Conservation (phyloP, 2,888 invertebrate genomes). For the Aphelenchoides bicaudatus region DNA sequence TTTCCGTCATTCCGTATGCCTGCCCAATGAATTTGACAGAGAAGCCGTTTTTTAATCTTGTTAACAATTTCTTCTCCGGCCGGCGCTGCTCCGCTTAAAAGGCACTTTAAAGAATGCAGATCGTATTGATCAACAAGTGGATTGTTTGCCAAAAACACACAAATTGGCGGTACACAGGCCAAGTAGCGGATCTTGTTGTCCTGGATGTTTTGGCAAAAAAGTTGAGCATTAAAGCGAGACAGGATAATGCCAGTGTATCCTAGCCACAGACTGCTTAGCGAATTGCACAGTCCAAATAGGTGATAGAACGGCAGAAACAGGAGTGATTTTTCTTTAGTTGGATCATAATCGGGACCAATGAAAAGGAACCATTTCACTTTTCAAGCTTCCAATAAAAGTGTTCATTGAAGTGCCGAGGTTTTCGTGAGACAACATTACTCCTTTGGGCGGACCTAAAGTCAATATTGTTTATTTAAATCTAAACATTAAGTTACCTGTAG, state of each 20-base stretch:
- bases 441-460: conserved; percentile 56
- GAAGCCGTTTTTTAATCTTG: background rate
- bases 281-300: conserved; percentile 49
- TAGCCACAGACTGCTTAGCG: conserved; percentile 26
- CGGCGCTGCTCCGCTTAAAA: conserved; percentile 34
- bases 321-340: conserved; percentile 35
- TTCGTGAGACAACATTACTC: conserved; percentile 54
- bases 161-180: conserved; percentile 72
- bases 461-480: conserved; percentile 33
- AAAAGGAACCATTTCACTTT: background rate
- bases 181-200: conserved; percentile 36
- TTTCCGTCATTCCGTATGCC: conserved; percentile 7
- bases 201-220: conserved; percentile 45
- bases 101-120: conserved; percentile 70
- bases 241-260: conserved; percentile 49
- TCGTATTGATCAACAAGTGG: conserved; percentile 72
- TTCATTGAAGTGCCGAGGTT: conserved; percentile 28
- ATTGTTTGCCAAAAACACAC: conserved; percentile 62
- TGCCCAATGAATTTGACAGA: no score
- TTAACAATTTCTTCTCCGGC: conserved; percentile 26
- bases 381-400: background rate
- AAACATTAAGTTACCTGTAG: background rate
- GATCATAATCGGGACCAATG: conserved; percentile 25
- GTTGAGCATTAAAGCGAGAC: conserved; percentile 46
- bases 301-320: conserved; percentile 57